Base-by-base conservation (phyloP, 2,888 invertebrate genomes). In the Sarcophaga carnaria region DNA sequence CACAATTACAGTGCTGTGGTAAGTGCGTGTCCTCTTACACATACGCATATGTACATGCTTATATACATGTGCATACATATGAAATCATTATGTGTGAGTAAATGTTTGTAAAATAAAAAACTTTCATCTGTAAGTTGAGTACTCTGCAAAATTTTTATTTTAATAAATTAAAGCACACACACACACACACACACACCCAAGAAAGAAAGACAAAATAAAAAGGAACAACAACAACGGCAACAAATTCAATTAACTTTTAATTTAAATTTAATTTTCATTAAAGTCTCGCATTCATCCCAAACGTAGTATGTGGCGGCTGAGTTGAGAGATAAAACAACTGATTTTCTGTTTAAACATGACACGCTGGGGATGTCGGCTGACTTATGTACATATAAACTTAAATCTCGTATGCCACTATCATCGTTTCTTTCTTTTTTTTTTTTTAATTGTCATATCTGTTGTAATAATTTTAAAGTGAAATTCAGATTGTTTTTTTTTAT, bases 231-330 rank as follows among this genome's bases (percentile, higher is more conserved):
- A 37, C 37, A 54, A 62, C 54, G 37, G 6, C 54, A 54, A 54
- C n/a, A 8, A 74, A 80, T 75, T 67, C 62, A 74, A 80, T 80
- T 80, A 80, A 75, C 74, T 27, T 80, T 80, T 80, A 74, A 74
- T 62, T 74, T 80, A 37, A 49, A 80, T 75, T 80, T 69, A 74
- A 80, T 74, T 74, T 80, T 67, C 45, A 25, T 79, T 79, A 79
- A 79, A 72, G 80, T 62, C 74, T 47, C 60, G n/a, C 20, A 60
- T 54, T 71, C 71, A 71, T 27, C 11, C 25, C 54, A 71, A 12
- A n/a, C 59, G 25, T 25, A 54, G 69, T 69, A 37, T 69, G 69
- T 70, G 2, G 22, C 54, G 27, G 25, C 6, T 59, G 27, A 22
- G 8, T 37, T 8, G 45, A 8, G 22, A 69, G 22, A 20, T 22